These are phyloP conservation scores for Scortum barcoo DNA, from an alignment of 2,113 vertebrate species.

Conservation along the genomic window DNA sequence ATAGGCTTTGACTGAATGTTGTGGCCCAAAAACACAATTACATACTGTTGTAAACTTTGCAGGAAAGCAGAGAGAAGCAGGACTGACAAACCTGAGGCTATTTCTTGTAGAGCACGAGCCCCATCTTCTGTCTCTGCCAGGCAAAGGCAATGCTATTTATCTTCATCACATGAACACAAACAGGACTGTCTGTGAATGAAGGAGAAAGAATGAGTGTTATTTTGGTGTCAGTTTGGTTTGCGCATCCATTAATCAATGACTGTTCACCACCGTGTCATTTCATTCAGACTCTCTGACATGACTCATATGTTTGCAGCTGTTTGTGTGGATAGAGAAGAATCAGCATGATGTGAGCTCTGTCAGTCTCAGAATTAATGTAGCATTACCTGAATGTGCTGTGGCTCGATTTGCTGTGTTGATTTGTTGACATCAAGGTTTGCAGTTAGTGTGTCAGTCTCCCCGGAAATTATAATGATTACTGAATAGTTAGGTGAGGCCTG, in stretches of 20 bases:
- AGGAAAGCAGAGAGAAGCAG: not conserved
- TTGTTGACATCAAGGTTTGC: not conserved
- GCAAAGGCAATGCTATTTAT: slow-evolving; percentile 56
- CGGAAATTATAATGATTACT: slow-evolving; percentile 13
- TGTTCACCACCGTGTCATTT: slow-evolving; percentile 37
- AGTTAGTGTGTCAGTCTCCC: not conserved
- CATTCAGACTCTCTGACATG: slow-evolving; percentile 15
- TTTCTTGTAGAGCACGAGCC: slow-evolving; percentile 59
- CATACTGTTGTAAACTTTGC: not conserved
- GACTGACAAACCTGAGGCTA: not conserved
- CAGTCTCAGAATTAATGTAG: slow-evolving; percentile 17
- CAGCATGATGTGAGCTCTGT: not conserved
- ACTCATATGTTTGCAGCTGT: slow-evolving; percentile 9
- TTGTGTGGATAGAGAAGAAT: slow-evolving; percentile 3
- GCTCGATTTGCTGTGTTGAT: slow-evolving; percentile 16
- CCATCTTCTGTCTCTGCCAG: slow-evolving; percentile 67
- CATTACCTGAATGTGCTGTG: slow-evolving; percentile 4
- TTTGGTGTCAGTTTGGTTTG: slow-evolving; percentile 34
- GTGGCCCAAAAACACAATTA: slow-evolving; percentile 16
- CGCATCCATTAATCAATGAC: slow-evolving; percentile 47
- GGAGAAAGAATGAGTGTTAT: slow-evolving; percentile 44
- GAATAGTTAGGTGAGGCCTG: not conserved
- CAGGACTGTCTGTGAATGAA: slow-evolving; percentile 27
- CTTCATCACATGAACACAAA: slow-evolving; percentile 45
- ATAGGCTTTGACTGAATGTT: slow-evolving; percentile 44